A percentile compares a stretch with the other conserved stretches of the same genome.
phyloP scores from a whole-genome alignment of 2,888 invertebrate species.

The Anthrax anthrax region DNA sequence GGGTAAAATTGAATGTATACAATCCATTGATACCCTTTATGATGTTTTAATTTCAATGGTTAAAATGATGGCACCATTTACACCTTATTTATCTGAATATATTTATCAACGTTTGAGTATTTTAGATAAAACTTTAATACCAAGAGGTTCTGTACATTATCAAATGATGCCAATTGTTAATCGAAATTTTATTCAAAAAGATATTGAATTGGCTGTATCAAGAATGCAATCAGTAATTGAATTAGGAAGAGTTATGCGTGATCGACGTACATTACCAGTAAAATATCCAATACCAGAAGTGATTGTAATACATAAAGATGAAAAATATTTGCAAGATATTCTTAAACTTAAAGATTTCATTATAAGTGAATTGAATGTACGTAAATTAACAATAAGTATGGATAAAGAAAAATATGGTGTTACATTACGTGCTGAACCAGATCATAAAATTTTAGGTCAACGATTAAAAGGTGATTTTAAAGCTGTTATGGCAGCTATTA shows the following conservation, averaged over 20 bases:
- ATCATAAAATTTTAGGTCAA: slow-evolving; percentile 72
- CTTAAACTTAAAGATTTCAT: slow-evolving; percentile 70
- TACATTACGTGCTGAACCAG: slow-evolving; percentile 80
- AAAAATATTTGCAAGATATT: slow-evolving; percentile 61
- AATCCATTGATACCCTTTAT: slow-evolving; percentile 77
- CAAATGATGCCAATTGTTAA: slow-evolving; percentile 72
- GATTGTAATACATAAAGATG: slow-evolving; percentile 83
- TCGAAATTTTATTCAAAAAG: slow-evolving; percentile 54
- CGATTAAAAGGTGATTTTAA: slow-evolving; percentile 85
- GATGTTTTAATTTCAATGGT: slow-evolving; percentile 78
- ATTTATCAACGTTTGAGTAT: slow-evolving; percentile 82
- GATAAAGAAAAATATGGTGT: slow-evolving; percentile 91
- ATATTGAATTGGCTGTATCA: slow-evolving; percentile 79
- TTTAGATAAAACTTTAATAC: slow-evolving; percentile 38
- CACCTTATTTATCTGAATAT: slow-evolving; percentile 88
- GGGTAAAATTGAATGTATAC: slow-evolving; percentile 63
- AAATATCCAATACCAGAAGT: slow-evolving; percentile 95
- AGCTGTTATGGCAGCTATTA: slow-evolving; percentile 66
- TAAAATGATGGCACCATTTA: slow-evolving; percentile 92
- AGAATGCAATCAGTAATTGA: slow-evolving; percentile 94
- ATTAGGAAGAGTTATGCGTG: slow-evolving; percentile 80
- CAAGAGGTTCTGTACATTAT: slow-evolving; percentile 68
- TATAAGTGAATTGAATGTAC: slow-evolving; percentile 84
- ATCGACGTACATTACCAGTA: slow-evolving; percentile 82
- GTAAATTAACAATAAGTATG: slow-evolving; percentile 64